Evolutionary conservation across 2,113 vertebrate species (phyloP).

Genomic region (Nipponia nippon): DNA sequence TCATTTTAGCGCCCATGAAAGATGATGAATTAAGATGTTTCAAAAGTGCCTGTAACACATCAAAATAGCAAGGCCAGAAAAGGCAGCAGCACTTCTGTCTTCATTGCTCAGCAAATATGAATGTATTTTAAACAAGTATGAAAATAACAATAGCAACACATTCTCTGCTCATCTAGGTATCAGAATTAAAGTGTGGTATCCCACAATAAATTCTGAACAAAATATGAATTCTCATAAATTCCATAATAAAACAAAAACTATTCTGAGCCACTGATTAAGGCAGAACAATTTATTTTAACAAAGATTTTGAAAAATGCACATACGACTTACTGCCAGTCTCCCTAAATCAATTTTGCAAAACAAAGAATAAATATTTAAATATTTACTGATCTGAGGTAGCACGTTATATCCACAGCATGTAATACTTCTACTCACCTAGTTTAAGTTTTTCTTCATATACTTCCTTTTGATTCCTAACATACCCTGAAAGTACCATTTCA

Average conservation of each 20-base stretch:
- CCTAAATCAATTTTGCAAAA: neutral
- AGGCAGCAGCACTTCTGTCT: neutral
- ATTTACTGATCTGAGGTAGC: neutral
- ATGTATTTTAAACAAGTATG: neutral
- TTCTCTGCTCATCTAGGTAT: neutral
- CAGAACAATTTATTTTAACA: neutral
- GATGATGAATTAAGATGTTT: neutral
- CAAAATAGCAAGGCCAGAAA: neutral
- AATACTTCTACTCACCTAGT: neutral
- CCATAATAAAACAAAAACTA: neutral
- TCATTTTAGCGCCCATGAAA: neutral
- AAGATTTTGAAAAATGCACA: neutral
- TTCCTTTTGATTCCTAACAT: neutral
- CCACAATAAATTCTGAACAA: neutral
- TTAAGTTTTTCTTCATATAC: neutral
- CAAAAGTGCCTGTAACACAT: neutral
- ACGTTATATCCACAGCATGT: neutral
- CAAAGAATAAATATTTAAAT: neutral
- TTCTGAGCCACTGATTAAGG: neutral
- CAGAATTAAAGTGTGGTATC: neutral
- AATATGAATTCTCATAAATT: neutral
- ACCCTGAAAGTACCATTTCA: neutral
- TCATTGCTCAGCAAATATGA: neutral
- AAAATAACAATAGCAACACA: neutral
- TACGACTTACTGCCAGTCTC: neutral